These are phyloP conservation scores for Larimichthys crocea DNA, from an alignment of 2,113 vertebrate species.

Conservation along the genomic window DNA sequence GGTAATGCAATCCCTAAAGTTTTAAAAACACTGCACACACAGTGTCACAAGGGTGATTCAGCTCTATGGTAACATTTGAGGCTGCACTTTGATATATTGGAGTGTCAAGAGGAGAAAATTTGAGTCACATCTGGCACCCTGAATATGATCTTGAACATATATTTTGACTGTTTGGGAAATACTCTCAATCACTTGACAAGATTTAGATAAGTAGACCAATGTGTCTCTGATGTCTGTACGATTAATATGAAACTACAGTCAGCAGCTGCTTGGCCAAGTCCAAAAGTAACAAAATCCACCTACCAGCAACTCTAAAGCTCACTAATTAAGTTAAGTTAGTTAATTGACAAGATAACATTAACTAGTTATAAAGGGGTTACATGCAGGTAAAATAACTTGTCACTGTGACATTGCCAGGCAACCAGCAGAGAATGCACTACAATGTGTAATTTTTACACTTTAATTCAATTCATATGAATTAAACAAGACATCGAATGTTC, in stretches of 20 bases:
- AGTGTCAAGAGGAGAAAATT: neutral
- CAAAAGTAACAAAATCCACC: neutral
- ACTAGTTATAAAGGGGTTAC: neutral
- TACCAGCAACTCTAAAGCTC: neutral
- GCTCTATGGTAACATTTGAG: constrained; percentile 4
- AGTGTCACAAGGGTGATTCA: constrained; percentile 3
- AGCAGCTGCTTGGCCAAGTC: neutral
- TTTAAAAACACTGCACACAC: neutral
- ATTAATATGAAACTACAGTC: neutral
- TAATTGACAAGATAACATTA: no score
- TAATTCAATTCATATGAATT: neutral
- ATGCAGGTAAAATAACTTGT: neutral
- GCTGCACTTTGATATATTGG: neutral
- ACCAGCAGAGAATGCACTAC: neutral
- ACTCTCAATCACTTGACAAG: neutral
- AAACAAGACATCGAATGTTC: neutral
- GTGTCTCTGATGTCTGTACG: neutral
- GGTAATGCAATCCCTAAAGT: constrained; percentile 19
- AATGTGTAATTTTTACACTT: neutral
- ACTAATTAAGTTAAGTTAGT: no score
- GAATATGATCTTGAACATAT: neutral
- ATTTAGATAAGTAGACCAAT: neutral
- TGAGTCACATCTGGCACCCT: neutral
- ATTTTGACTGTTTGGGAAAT: neutral
- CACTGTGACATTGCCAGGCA: neutral